These are phyloP conservation scores for Todiramphus saurophagus DNA, from an alignment of 2,113 vertebrate species.

Conservation along the genomic window DNA sequence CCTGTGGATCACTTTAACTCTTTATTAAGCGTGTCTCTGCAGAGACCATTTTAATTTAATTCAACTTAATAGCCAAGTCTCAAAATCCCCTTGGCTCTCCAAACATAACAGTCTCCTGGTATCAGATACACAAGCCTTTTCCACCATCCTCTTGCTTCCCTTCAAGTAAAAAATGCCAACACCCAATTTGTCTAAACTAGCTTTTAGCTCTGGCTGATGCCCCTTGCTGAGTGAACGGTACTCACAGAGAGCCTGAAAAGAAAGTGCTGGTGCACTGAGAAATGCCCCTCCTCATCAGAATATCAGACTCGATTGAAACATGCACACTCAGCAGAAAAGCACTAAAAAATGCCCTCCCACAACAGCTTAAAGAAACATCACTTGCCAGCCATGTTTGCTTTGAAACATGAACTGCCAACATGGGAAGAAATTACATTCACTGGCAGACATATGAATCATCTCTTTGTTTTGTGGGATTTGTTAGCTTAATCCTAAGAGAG, in stretches of 20 bases:
- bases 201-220: neutral
- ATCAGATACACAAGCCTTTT: neutral
- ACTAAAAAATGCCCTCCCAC: neutral
- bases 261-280: neutral
- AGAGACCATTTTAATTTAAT: constrained; percentile 47
- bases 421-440: neutral
- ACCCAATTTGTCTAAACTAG: constrained; percentile 1
- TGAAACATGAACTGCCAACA: neutral
- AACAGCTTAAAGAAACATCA: neutral
- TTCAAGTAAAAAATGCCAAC: neutral
- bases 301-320: neutral
- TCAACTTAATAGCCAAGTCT: constrained; percentile 9
- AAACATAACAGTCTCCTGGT: neutral
- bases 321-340: neutral
- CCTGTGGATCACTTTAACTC: neutral
- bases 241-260: neutral
- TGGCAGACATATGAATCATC: neutral
- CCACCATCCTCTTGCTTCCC: neutral
- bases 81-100: neutral
- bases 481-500: neutral
- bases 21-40: constrained; percentile 39
- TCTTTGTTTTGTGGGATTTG: neutral
- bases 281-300: neutral
- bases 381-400: neutral
- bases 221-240: neutral